Evolutionary conservation across 2,888 invertebrate genomes (phyloP), one percentile per base, ranked within the genome.

Genomic region (Dioctria linearis): DNA sequence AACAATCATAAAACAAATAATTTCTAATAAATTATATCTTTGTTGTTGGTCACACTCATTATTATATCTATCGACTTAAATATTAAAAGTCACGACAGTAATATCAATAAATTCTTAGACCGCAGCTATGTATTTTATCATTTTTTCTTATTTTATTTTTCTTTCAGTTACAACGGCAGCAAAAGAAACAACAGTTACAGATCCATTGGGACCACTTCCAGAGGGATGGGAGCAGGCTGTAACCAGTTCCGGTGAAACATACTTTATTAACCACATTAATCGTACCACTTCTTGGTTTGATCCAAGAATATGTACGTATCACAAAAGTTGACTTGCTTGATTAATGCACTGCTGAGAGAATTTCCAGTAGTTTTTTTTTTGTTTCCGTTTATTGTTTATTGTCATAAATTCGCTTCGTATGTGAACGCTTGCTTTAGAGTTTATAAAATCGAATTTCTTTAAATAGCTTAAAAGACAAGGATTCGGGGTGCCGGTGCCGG

Each of bases 231-330:
- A 96, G 90, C 96, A 96, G 90, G 96, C 96, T 83, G 93, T 95
- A 86, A 97, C 97, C 85, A 93, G 94, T 85, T 95, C 96, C 90
- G 96, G 97, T 89, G 96, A 97, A 90, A 93, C 96, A 85, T 89
- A 89, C 84, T 89, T 88, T 86, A 92, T 97, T 90, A 97, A 97
- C 91, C 97, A 97, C 90, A 94, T 95, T 89, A 95, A 95, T 84
- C 94, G 96, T 90, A 97, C 96, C 87, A 98, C 98, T 84, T 97
- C 97, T 87, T 98, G 98, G 98, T 97, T 97, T 91, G 98, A 98
- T 91, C 98, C 98, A 86, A 93, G 98, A 93, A 95, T 98, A 93
- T 97, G 97, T 96, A 93, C 95, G 96, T 94, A 87, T 84, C 80
- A 81, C 78, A 81, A 82, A 78, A 83, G 78, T 82, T 80, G 59